Evolutionary conservation across 2,113 vertebrate genomes (phyloP).

Genomic region (Condylura cristata): DNA sequence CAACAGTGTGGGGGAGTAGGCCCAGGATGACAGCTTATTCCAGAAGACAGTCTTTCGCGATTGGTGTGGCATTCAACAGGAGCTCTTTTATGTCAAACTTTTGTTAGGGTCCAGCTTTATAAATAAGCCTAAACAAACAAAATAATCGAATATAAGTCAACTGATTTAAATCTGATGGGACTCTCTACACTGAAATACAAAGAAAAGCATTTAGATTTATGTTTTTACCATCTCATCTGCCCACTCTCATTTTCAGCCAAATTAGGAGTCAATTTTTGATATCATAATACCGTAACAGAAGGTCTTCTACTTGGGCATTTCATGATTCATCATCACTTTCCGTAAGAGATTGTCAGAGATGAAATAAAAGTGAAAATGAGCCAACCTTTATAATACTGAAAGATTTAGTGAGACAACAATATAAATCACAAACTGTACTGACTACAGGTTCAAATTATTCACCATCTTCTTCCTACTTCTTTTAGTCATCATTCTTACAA

Average conservation of each 20-base stretch:
- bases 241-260: background rate
- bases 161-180: background rate
- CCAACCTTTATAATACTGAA: background rate
- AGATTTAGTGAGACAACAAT: conserved; percentile 23
- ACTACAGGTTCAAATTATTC: conserved; percentile 10
- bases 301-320: background rate
- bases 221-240: background rate
- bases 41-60: background rate
- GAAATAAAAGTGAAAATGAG: background rate
- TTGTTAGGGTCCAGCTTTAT: conserved; percentile 62
- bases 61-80: background rate
- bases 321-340: conserved; percentile 21
- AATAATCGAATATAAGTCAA: background rate
- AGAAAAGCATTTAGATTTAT: background rate
- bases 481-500: background rate
- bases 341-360: background rate
- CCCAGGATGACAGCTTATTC: background rate
- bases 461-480: background rate
- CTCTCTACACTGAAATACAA: background rate
- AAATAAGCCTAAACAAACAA: conserved; percentile 69
- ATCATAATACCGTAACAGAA: background rate
- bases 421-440: background rate
- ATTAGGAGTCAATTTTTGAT: conserved; percentile 29
- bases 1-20: background rate
- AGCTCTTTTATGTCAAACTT: conserved; percentile 7